A percentile compares a stretch with the other conserved stretches of the same genome.
Conservation (phyloP, 2,113 vertebrate genomes). For the Oophaga pumilio region DNA sequence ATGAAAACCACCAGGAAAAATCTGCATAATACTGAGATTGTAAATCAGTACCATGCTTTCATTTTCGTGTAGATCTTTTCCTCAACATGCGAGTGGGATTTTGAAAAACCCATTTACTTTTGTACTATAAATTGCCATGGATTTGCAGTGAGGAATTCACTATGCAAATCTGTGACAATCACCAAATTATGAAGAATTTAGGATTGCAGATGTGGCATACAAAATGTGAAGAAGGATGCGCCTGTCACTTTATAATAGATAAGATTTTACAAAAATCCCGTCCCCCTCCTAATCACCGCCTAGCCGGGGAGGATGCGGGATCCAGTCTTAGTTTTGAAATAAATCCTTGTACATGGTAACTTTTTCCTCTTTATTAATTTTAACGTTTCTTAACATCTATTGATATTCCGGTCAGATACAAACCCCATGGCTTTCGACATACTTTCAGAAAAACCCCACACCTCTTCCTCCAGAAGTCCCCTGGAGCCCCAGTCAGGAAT, state of each 20-base stretch:
- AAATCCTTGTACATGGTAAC: background rate
- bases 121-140: no score
- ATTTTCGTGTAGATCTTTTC: no score
- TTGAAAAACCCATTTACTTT: no score
- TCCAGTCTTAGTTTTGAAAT: background rate
- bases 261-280: background rate
- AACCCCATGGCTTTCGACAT: conserved; percentile 89
- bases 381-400: conserved; percentile 64
- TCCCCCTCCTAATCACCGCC: background rate
- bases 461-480: conserved; percentile 79
- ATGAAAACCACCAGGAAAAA: no score
- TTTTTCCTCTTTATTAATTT: conserved; percentile 26
- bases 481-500: conserved; percentile 77
- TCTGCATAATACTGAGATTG: no score
- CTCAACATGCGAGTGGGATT: no score
- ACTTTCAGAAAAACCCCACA: conserved; percentile 87
- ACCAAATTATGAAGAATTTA: no score
- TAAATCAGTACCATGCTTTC: no score
- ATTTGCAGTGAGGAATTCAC: no score
- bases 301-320: background rate
- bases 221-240: background rate
- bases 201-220: no score
- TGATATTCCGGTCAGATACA: conserved; percentile 89
- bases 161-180: no score
- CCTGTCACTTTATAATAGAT: background rate